Evolutionary conservation across 2,113 vertebrate species (phyloP).

Genomic region (Thryonomys swinderianus): DNA sequence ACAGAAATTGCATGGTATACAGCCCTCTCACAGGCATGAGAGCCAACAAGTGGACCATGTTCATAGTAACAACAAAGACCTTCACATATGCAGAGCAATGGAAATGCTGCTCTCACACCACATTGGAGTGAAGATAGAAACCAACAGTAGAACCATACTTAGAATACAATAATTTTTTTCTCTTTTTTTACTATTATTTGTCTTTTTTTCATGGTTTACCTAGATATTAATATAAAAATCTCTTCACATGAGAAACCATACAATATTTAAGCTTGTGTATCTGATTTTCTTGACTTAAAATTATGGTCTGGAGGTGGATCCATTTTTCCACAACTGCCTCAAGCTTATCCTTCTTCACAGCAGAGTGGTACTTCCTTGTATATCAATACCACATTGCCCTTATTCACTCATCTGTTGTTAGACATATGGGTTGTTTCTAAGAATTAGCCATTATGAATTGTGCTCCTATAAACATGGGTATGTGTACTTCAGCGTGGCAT

Average conservation of each 20-base stretch:
- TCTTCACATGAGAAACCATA: not conserved
- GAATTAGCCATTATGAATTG: not conserved
- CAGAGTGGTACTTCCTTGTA: not conserved
- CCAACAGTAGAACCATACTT: not conserved
- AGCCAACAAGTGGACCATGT: not conserved
- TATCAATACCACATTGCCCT: not conserved
- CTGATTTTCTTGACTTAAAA: not conserved
- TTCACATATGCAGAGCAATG: not conserved
- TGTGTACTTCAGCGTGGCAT: not conserved
- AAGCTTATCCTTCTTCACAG: not conserved
- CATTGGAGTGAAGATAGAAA: not conserved
- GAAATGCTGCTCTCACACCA: not conserved
- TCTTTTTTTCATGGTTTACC: not conserved
- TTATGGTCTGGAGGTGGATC: not conserved
- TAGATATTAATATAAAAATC: not conserved
- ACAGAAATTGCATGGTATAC: not conserved
- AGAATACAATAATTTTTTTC: not conserved
- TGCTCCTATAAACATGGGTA: not conserved
- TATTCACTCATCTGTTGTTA: not conserved
- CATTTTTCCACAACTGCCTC: not conserved
- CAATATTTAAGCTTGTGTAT: not conserved
- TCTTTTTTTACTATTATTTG: not conserved
- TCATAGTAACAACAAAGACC: not conserved
- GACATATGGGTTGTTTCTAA: not conserved
- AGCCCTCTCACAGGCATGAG: not conserved